Evolutionary conservation across 2,113 vertebrate species (phyloP).

Genomic region (Apteryx mantelli): DNA sequence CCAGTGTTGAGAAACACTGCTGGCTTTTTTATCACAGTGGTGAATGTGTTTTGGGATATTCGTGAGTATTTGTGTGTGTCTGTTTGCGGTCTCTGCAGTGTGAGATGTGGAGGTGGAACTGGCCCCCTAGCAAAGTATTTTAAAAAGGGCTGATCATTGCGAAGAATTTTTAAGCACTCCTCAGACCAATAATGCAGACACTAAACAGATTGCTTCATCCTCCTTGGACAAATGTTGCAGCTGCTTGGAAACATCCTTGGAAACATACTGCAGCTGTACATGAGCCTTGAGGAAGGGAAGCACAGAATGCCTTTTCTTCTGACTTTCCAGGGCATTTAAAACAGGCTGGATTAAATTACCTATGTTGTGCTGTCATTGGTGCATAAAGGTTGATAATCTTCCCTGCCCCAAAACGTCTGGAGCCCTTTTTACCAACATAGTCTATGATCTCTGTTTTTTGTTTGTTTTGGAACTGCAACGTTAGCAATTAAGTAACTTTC

Average conservation of each 20-base stretch:
- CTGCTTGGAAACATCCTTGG: neutral
- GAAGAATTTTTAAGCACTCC: neutral
- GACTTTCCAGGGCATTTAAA: neutral
- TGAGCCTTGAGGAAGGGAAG: neutral
- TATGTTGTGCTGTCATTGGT: neutral
- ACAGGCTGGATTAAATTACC: neutral
- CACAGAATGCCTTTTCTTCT: neutral
- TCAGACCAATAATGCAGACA: slow-evolving; percentile 27
- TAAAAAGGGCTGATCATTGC: neutral
- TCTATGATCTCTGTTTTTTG: neutral
- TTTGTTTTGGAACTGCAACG: neutral
- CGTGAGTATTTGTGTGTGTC: neutral
- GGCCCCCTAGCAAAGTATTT: neutral
- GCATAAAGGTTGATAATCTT: neutral
- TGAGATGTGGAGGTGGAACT: neutral
- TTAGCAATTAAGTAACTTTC: neutral
- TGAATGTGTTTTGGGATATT: neutral
- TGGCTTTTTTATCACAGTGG: neutral
- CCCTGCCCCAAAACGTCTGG: neutral
- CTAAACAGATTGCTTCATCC: neutral
- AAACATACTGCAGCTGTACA: neutral
- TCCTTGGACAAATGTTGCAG: neutral
- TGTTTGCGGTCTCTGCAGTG: neutral
- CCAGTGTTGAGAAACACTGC: neutral
- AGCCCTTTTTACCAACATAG: neutral